These are phyloP conservation scores for Dicrurus megarhynchus DNA, from an alignment of 2,113 vertebrate genomes.

Conservation along the genomic window DNA sequence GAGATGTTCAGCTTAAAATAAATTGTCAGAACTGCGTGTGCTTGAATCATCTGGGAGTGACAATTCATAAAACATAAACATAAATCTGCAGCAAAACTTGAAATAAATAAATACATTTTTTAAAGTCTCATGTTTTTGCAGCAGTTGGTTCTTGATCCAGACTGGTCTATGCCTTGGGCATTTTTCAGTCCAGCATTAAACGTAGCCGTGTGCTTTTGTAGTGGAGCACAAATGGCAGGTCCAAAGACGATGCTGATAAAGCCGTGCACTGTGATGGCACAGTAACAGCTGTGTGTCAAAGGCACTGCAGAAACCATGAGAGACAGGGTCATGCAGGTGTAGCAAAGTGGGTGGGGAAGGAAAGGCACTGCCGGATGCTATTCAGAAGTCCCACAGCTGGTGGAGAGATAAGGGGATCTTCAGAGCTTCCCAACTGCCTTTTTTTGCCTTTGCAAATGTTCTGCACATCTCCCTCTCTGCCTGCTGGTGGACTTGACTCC, in stretches of 20 bases:
- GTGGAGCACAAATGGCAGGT: no score
- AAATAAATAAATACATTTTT: background rate
- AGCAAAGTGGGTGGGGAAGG: accelerated
- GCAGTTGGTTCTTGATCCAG: background rate
- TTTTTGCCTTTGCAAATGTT: background rate
- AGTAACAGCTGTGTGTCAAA: background rate
- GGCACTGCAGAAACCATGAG: background rate
- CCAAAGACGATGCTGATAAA: background rate
- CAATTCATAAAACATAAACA: background rate
- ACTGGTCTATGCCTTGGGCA: background rate
- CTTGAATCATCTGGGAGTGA: background rate
- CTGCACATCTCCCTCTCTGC: background rate
- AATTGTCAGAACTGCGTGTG: background rate
- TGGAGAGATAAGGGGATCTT: background rate
- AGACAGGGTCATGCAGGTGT: background rate
- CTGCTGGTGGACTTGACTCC: background rate
- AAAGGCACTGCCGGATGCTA: background rate
- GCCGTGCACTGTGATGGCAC: accelerated
- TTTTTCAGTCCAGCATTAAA: background rate
- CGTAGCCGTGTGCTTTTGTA: background rate
- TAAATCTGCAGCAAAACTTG: background rate
- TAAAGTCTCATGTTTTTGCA: background rate
- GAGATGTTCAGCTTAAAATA: background rate
- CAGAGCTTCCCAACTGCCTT: background rate
- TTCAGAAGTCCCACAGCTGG: background rate